These are phyloP conservation scores for Apteryx owenii DNA, from an alignment of 2,113 vertebrate species.

Conservation along the genomic window DNA sequence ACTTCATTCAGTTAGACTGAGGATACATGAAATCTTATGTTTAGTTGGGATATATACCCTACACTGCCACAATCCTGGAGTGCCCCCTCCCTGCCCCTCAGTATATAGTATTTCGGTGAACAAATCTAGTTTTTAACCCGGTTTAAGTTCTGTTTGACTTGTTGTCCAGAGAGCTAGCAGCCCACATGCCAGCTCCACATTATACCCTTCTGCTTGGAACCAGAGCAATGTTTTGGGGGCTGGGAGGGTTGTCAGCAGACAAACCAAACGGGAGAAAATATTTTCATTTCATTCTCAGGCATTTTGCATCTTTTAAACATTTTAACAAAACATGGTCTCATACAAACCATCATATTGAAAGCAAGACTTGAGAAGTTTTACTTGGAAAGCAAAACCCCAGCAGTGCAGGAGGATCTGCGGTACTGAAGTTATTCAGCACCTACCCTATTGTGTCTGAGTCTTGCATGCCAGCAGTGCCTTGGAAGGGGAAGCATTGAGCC, in stretches of 20 bases:
- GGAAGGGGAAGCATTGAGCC: neutral
- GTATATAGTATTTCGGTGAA: too few relatives aligned
- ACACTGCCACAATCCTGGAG: neutral
- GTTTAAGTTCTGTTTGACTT: too few relatives aligned
- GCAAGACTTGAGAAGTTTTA: neutral
- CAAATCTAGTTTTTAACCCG: too few relatives aligned
- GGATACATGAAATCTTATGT: neutral
- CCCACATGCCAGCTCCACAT: too few relatives aligned
- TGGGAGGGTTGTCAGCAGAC: too few relatives aligned
- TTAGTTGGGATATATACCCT: neutral
- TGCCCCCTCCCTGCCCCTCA: too few relatives aligned
- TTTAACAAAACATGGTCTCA: neutral
- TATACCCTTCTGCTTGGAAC: too few relatives aligned
- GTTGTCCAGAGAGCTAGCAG: too few relatives aligned
- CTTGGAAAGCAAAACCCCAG: neutral
- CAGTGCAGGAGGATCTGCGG: neutral
- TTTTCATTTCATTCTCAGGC: too few relatives aligned
- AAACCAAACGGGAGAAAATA: too few relatives aligned
- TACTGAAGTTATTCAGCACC: neutral
- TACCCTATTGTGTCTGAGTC: accelerated
- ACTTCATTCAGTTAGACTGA: neutral
- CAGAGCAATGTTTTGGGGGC: too few relatives aligned
- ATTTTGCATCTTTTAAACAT: neutral
- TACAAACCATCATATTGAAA: neutral
- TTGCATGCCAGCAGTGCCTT: accelerated